phyloP scores from a whole-genome alignment of 2,888 invertebrate species.

The Xanthorhoe designata region DNA sequence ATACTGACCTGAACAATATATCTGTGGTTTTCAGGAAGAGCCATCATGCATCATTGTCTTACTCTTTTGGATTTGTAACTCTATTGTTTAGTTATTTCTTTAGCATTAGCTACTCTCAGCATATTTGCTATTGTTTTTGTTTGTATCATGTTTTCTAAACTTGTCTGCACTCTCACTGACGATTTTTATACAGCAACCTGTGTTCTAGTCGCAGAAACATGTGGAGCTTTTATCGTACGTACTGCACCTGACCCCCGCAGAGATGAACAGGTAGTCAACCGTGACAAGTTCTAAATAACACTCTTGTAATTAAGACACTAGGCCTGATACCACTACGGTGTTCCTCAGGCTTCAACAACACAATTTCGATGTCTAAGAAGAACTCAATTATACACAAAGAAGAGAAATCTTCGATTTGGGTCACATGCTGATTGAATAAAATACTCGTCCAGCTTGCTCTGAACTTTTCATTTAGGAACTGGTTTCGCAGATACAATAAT shows the following conservation, averaged over 20 bases:
- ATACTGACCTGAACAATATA: slow-evolving; percentile 90
- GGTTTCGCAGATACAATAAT: slow-evolving; percentile 38
- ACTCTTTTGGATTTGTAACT: slow-evolving; percentile 59
- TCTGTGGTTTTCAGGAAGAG: slow-evolving; percentile 87
- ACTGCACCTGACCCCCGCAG: slow-evolving; percentile 72
- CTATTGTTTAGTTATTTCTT: slow-evolving; percentile 52
- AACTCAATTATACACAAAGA: slow-evolving; percentile 65
- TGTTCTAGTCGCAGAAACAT: slow-evolving; percentile 42
- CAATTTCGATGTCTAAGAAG: slow-evolving; percentile 29
- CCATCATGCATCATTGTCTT: slow-evolving; percentile 83
- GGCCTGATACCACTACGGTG: slow-evolving; percentile 25
- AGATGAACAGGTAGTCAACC: slow-evolving; percentile 73
- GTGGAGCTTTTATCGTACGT: slow-evolving; percentile 46
- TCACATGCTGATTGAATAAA: slow-evolving; percentile 81
- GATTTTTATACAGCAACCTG: slow-evolving; percentile 22
- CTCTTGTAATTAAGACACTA: slow-evolving; percentile 32
- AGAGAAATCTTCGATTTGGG: slow-evolving; percentile 84
- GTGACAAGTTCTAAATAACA: slow-evolving; percentile 69
- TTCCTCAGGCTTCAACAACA: slow-evolving; percentile 30
- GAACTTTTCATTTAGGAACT: slow-evolving; percentile 44
- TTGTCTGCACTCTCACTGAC: slow-evolving; percentile 14
- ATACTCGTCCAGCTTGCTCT: slow-evolving; percentile 63
- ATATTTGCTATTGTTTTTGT: slow-evolving; percentile 37
- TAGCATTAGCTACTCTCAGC: slow-evolving; percentile 51
- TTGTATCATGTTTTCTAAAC: slow-evolving; percentile 31